These are phyloP conservation scores for Crypturellus tataupa DNA, from an alignment of 2,797 vertebrate species.

Conservation along the genomic window DNA sequence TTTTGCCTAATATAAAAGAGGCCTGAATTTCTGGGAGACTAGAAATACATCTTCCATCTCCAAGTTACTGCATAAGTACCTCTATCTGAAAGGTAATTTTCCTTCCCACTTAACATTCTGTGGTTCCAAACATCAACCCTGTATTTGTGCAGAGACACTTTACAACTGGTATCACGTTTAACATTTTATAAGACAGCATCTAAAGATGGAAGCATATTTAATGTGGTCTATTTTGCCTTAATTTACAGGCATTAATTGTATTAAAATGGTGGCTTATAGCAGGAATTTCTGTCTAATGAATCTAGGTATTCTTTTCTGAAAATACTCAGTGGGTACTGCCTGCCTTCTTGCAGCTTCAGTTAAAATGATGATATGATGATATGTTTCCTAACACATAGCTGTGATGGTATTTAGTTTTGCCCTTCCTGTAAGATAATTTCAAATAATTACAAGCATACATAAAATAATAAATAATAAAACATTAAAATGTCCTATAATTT, in stretches of 20 bases:
- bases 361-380: neutral
- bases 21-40: neutral
- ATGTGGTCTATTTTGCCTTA: neutral
- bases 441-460: neutral
- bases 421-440: neutral
- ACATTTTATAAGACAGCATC: neutral
- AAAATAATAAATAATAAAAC: neutral
- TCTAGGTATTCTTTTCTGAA: neutral
- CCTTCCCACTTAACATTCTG: neutral
- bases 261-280: neutral
- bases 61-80: rapidly evolving
- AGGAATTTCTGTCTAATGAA: neutral
- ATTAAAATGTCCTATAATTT: neutral
- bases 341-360: neutral
- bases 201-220: neutral
- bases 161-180: neutral
- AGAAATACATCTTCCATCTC: neutral
- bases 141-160: neutral
- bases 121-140: neutral
- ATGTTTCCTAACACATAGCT: neutral
- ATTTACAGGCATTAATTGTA: neutral
- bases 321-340: neutral
- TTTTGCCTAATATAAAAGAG: neutral
- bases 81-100: neutral
- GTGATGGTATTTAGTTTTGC: neutral